Base-by-base conservation (phyloP, 2,888 invertebrate species). In the Cerceris rybyensis region DNA sequence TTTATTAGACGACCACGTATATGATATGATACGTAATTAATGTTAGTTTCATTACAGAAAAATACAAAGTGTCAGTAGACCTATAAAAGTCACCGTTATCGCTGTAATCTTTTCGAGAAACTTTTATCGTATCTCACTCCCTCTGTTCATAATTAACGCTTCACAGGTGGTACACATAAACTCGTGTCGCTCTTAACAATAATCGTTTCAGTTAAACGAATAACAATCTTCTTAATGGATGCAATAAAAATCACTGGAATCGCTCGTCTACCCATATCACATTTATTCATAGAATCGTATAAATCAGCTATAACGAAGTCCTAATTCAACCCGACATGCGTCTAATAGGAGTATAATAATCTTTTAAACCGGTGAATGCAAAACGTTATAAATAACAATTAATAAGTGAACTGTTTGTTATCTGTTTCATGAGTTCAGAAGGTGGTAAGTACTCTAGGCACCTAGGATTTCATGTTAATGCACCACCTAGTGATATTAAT, bases 401-500 rank as follows among this genome's bases (percentile, higher is more conserved):
- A 67, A 70, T 77, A 66, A 70, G 61, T 16, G 42, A 7, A 41
- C 39, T 39, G 17, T 17, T 65, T n/a, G 39, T 28, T 39, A 61
- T 50, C 14, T 66, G 28, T 28, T 41, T 52, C 58, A 63, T 14
- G 17, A 43, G 39, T 13, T 46, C 14, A 28, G n/a, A 28, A 49
- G 50, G 28, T 52, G 64, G 54, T 50, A 65, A 65, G 63, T 55
- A 59, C 60, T 58, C 76, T 54, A 59, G 63, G 39, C 42, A 16
- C 43, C 28, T 14, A 49, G 2, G 69, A 70, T 28, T 28, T 28
- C 28, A 28, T 28, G 63, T 78, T 67, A 70, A 75, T 55, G 67
- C 58, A 58, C 71, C 46, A 6, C 13, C 39, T 60, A 52, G 54
- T 59, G 70, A 63, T 72, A 73, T 79, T 79, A 79, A 79, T 79